Evolutionary conservation across 2,113 vertebrate genomes (phyloP), one percentile per base, ranked within the genome.

Genomic region (Anseranas semipalmata): DNA sequence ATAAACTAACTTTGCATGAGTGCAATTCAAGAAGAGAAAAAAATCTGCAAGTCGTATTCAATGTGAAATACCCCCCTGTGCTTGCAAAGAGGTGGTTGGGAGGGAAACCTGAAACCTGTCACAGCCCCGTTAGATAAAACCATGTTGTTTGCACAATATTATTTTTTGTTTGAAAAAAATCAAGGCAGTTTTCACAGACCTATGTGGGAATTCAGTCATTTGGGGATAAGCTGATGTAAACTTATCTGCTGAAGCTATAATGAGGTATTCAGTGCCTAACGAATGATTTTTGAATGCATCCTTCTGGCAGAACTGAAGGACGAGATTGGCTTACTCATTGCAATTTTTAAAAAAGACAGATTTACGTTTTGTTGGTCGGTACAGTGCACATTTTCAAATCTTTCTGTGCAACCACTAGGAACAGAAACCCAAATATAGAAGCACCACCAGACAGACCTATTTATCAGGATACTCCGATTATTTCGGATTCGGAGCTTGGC

Each of bases 391-490:
- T 63, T 95, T 86, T 81, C 68, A 90, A 86, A 67, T 20, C 46
- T 74, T 92, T 46, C 55, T 67, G 37, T 78, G 46, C 60, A 93
- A n/a, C 56, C 77, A 43, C 1, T 15, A 86, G 75, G 75, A 92
- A 55, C 7, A 78, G 76, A 78, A 94, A 27, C 19, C 35, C 50
- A 83, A 96, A 88, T 66, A 90, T 8, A 94, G 83, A 90, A 83
- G 83, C 12, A 80, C 11, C 25, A 52, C 65, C 71, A 72, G 82
- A 50, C 55, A 50, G 33, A 66, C 9, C 25, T 52, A 73, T 71
- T 89, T 90, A 83, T 79, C 63, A 85, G 50, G 37, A 30, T 66
- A 46, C 12, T 56, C 18, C 6, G 60, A 93, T 75, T 81, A 73
- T 80, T 90, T 90, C 77, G 43, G 56, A 75, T 21, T 6, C 10